Evolutionary conservation across 2,888 invertebrate genomes (phyloP).

Genomic region (Campoletis raptor): DNA sequence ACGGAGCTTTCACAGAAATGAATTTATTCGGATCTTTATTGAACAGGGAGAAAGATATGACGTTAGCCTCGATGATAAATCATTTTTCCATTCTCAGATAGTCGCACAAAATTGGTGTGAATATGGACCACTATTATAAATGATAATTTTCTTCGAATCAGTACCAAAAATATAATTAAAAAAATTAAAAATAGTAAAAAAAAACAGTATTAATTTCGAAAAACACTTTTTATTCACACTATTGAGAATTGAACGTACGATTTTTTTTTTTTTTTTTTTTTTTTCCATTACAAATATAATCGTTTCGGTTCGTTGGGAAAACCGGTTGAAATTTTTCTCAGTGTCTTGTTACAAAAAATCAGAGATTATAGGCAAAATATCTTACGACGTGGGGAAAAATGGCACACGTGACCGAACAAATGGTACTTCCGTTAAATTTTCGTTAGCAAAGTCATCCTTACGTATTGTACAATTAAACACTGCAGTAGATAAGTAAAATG

Average conservation of each 20-base stretch:
- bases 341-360: neutral
- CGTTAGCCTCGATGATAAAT: slow-evolving; percentile 78
- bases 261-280: neutral
- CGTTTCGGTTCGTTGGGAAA: no score
- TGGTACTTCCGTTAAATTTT: slow-evolving; percentile 64
- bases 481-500: neutral
- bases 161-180: neutral
- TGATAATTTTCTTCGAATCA: neutral
- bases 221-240: neutral
- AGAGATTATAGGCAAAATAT: neutral
- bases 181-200: neutral
- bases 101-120: neutral
- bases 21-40: slow-evolving; percentile 81
- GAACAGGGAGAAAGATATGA: slow-evolving; percentile 71
- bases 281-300: no score
- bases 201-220: neutral
- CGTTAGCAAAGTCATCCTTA: slow-evolving; percentile 6
- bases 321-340: neutral
- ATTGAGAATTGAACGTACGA: neutral
- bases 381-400: slow-evolving; percentile 5
- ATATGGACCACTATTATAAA: neutral
- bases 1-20: slow-evolving; percentile 82
- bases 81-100: slow-evolving; percentile 68
- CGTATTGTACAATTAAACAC: neutral
- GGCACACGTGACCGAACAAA: slow-evolving; percentile 68